A percentile compares a stretch with the other conserved stretches of the same genome.
These are phyloP conservation scores for Antechinus flavipes DNA, from an alignment of 2,113 vertebrate species.

Conservation along the genomic window DNA sequence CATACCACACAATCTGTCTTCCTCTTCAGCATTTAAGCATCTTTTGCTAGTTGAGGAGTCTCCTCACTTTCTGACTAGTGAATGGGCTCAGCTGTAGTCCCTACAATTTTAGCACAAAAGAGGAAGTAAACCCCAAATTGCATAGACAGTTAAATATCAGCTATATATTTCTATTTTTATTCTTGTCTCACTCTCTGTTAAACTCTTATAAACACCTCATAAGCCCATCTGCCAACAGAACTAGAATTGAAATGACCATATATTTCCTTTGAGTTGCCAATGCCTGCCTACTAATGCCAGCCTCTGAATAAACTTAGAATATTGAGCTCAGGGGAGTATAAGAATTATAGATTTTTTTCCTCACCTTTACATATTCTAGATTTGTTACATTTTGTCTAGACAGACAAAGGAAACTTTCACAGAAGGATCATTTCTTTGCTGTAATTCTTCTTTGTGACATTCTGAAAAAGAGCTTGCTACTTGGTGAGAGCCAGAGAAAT, in stretches of 20 bases:
- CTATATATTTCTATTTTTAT: conserved; percentile 1
- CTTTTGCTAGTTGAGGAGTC: not conserved
- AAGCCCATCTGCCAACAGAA: not conserved
- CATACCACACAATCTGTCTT: not conserved
- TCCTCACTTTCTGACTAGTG: not conserved
- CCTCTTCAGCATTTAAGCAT: not conserved
- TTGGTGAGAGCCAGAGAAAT: not conserved
- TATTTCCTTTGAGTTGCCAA: not conserved
- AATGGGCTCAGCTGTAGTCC: not conserved
- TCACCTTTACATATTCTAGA: conserved; percentile 24
- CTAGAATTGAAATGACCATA: not conserved
- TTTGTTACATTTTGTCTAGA: not conserved
- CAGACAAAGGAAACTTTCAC: conserved; percentile 10
- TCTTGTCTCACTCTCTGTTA: not conserved
- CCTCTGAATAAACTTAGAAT: not conserved
- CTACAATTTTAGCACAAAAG: conserved; percentile 1
- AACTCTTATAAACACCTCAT: conserved; percentile 9
- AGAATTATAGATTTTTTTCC: not conserved
- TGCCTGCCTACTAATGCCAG: not conserved
- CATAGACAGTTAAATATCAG: conserved; percentile 1
- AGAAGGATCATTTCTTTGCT: conserved; percentile 5
- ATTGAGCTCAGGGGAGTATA: not conserved
- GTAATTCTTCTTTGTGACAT: conserved; percentile 4
- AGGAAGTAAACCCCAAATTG: not conserved
- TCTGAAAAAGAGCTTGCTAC: conserved; percentile 7